Evolutionary conservation across 2,113 vertebrate genomes (phyloP), one percentile per base, ranked within the genome.

Genomic region (Chunga burmeisteri): DNA sequence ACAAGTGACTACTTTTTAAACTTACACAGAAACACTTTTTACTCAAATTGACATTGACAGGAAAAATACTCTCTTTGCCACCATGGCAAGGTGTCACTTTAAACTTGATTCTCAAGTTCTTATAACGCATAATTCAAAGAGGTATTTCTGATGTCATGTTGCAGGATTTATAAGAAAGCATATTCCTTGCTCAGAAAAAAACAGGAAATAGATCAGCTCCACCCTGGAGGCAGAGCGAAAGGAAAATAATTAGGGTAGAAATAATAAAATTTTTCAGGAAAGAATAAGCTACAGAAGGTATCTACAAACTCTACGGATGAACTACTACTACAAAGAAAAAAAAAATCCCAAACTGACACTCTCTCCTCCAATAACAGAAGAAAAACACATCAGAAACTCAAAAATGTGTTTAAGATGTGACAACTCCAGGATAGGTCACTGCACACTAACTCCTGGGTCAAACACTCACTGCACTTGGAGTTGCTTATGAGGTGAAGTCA

Each of bases 1-100:
- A 95, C 90, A 93, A 91, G 52, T 77, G 62, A 93, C 86, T 89
- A 38, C 29, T 42, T 84, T 92, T 91, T 75, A 94, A 86, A 81
- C 34, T 6, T 11, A 55, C 11, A 63, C 2, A 7, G 36, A 53
- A 16, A 42, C 12, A 21, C 34, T 38, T 91, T 71, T 73, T 94
- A 50, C 56, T 87, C 32, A 81, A 55, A 82, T 80, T 80, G 88
- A 91, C 88, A 77, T 36, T 73, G 91, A 96, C 83, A 80, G 87
- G 94, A 77, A 82, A 97, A 94, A 80, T 49, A 58, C 26, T 75
- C 38, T 81, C 74, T 90, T 90, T 13, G 11, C 36, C 65, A 73
- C 75, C 77, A 72, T 1, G 4, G 80, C 30, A 66, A 93, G 52
- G 53, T 81, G 83, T 85, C 78, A 89, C 66, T 53, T 87, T 80